A percentile compares a stretch with the other conserved stretches of the same genome.
Conservation (phyloP, 2,797 vertebrate genomes). For the Cheirogaleus major region DNA sequence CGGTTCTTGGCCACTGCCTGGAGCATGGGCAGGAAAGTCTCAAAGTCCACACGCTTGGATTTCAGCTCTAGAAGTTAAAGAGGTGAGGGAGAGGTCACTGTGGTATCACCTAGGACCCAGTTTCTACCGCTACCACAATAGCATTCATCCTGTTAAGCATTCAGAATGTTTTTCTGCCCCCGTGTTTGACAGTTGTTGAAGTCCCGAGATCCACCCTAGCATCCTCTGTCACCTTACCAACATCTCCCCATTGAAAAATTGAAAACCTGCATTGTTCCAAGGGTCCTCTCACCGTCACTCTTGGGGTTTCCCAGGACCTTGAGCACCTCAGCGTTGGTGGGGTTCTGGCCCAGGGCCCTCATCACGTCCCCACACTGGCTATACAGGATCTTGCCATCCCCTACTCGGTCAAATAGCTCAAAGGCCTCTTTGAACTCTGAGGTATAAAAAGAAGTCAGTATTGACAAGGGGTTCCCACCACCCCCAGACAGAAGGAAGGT, state of each 20-base stretch:
- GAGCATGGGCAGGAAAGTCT: slow-evolving; percentile 95
- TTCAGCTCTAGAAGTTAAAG: slow-evolving; percentile 88
- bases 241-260: not conserved
- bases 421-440: slow-evolving; percentile 95
- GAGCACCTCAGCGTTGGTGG: slow-evolving; percentile 92
- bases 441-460: not conserved
- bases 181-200: not conserved
- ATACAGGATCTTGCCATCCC: slow-evolving; percentile 93
- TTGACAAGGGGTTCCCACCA: slow-evolving; percentile 20
- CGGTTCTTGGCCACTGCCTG: slow-evolving; percentile 93
- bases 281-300: slow-evolving; percentile 87
- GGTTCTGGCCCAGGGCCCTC: slow-evolving; percentile 93
- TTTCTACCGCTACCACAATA: not conserved
- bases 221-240: not conserved
- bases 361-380: slow-evolving; percentile 93
- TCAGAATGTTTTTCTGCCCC: not conserved
- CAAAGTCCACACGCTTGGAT: slow-evolving; percentile 91
- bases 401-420: slow-evolving; percentile 91
- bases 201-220: not conserved
- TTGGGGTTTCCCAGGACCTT: slow-evolving; percentile 94
- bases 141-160: not conserved
- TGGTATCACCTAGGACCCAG: not conserved
- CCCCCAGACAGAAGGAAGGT: not conserved
- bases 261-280: not conserved
- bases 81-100: not conserved